These are phyloP conservation scores for Vesta saturnalis DNA, from an alignment of 2,888 invertebrate genomes.

Conservation along the genomic window DNA sequence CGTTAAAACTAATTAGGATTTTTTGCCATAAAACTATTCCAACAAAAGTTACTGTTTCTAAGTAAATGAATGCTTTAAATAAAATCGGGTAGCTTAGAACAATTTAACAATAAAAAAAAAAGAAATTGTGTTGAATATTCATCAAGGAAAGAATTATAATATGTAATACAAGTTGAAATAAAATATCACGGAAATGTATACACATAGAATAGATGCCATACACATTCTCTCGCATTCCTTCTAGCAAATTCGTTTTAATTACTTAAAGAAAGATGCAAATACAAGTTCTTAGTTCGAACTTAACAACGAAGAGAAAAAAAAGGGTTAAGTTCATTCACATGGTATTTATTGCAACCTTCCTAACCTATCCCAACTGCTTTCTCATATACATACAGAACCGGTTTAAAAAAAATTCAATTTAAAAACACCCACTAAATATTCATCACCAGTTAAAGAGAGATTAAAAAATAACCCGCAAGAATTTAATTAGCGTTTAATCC, in stretches of 20 bases:
- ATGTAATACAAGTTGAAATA: conserved; percentile 1
- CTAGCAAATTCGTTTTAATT: not conserved
- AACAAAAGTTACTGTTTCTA: no score
- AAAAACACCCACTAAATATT: conserved; percentile 6
- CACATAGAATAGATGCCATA: not conserved
- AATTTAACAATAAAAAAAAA: not conserved
- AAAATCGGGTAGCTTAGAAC: no score
- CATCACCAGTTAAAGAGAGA: not conserved
- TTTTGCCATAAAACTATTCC: no score
- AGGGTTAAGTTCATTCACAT: conserved; percentile 58
- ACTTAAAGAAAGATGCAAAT: conserved; percentile 21
- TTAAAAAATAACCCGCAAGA: conserved; percentile 16
- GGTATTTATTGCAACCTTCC: conserved; percentile 61
- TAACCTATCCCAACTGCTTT: conserved; percentile 58
- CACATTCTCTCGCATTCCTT: conserved; percentile 1
- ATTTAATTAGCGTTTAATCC: not conserved
- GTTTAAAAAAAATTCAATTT: conserved; percentile 5
- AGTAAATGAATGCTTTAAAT: no score
- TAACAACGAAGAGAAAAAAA: conserved; percentile 28
- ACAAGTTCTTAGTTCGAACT: conserved; percentile 25
- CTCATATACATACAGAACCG: conserved; percentile 17
- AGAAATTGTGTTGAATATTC: not conserved
- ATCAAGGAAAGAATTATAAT: not conserved
- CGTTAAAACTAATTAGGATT: no score
- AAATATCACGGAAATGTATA: not conserved